Percentiles rank a stretch among this genome's conserved stretches.
Conservation (phyloP, 2,797 vertebrate genomes). For the Cyprinella venusta region DNA sequence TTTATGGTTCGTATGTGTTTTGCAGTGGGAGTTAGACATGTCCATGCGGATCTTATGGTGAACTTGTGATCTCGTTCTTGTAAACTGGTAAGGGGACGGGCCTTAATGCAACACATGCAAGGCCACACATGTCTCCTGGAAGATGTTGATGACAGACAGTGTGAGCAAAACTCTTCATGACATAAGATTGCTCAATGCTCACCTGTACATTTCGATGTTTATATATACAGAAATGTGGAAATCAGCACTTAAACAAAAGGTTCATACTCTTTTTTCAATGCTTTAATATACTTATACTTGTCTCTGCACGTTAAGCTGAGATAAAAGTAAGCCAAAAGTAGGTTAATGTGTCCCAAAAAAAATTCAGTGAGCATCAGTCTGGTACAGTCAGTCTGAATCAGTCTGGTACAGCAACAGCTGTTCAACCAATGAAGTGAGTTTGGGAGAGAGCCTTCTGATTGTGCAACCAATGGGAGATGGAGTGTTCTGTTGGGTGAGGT, state of each 20-base stretch:
- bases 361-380: background rate
- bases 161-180: conserved; percentile 65
- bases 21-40: conserved; percentile 46
- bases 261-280: background rate
- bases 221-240: conserved; percentile 44
- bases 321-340: background rate
- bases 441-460: background rate
- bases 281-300: background rate
- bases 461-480: background rate
- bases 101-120: conserved; percentile 52
- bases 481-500: background rate
- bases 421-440: background rate
- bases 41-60: conserved; percentile 57
- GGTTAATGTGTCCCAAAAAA: background rate
- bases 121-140: conserved; percentile 56
- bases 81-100: conserved; percentile 42
- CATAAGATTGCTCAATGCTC: conserved; percentile 63
- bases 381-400: background rate
- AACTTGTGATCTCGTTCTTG: conserved; percentile 59
- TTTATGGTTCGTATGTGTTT: background rate
- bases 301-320: background rate
- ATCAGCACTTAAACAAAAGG: conserved; percentile 11
- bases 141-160: conserved; percentile 64
- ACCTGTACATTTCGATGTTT: conserved; percentile 59
- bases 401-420: background rate